Conservation (phyloP, 2,888 invertebrate genomes). For the Labia minor region DNA sequence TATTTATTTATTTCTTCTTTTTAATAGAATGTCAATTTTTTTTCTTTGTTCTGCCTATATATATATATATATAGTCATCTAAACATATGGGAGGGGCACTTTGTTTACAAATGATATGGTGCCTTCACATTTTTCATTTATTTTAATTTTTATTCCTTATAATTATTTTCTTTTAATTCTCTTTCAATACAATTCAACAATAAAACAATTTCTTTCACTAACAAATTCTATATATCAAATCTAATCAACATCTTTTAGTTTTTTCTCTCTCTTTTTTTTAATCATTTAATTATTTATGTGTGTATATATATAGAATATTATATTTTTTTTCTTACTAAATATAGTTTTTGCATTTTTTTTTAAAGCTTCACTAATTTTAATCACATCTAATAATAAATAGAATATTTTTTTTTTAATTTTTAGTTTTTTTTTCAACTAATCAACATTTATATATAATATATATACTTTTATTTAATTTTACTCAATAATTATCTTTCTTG, state of each 20-base stretch:
- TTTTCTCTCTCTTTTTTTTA: background rate
- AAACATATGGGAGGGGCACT: conserved; percentile 2
- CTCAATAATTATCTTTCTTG: background rate
- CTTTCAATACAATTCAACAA: background rate
- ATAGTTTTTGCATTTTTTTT: background rate
- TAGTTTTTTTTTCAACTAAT: background rate
- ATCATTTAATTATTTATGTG: background rate
- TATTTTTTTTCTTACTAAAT: background rate
- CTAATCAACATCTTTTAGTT: conserved; percentile 7
- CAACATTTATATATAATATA: background rate
- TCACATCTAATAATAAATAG: background rate
- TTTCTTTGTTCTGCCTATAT: background rate
- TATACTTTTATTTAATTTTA: background rate
- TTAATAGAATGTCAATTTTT: background rate
- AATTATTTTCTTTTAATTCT: background rate
- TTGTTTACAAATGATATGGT: background rate
- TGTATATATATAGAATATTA: background rate
- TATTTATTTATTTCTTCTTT: too few relatives aligned
- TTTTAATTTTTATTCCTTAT: background rate
- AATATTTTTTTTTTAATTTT: too few relatives aligned
- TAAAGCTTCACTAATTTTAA: background rate
- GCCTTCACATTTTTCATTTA: background rate
- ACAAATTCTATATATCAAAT: background rate
- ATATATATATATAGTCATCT: background rate
- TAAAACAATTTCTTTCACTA: background rate